Evolutionary conservation across 2,888 invertebrate species (phyloP).

Genomic region (Tiliacea citrago): DNA sequence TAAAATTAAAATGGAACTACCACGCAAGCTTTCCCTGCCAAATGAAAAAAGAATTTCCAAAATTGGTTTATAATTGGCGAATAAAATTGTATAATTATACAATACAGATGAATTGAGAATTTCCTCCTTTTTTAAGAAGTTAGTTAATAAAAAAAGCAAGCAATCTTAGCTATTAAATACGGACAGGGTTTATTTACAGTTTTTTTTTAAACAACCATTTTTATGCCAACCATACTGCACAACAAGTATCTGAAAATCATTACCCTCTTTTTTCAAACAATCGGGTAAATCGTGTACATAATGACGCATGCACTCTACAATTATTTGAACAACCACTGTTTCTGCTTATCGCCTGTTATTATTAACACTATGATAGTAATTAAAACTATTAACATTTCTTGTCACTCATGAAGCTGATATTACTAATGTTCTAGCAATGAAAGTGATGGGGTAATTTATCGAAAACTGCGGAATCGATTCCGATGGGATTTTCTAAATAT

Average conservation of each 20-base stretch:
- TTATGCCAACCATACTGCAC: slow-evolving; percentile 10
- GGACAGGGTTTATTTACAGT: not conserved
- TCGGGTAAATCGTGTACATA: slow-evolving; percentile 46
- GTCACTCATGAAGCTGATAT: not conserved
- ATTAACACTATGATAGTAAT: slow-evolving; percentile 27
- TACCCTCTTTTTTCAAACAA: slow-evolving; percentile 55
- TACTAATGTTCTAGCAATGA: slow-evolving; percentile 27
- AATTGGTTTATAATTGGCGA: too few species aligned
- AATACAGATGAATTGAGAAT: too few species aligned
- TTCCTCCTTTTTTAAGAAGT: too few species aligned
- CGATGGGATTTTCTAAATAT: slow-evolving; percentile 58
- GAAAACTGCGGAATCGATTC: slow-evolving; percentile 32
- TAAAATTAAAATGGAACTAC: too few species aligned
- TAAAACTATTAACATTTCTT: slow-evolving; percentile 22
- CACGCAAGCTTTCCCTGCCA: too few species aligned
- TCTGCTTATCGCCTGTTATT: slow-evolving; percentile 38
- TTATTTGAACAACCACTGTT: slow-evolving; percentile 34
- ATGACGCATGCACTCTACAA: slow-evolving; percentile 48
- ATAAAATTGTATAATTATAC: too few species aligned
- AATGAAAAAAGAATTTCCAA: too few species aligned
- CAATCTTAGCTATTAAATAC: not conserved
- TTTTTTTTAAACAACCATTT: not conserved
- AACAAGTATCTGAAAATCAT: slow-evolving; percentile 45
- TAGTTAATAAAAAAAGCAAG: not conserved
- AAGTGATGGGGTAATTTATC: slow-evolving; percentile 48